phyloP scores from a whole-genome alignment of 2,888 invertebrate genomes.

The Drosophila meridionalis region DNA sequence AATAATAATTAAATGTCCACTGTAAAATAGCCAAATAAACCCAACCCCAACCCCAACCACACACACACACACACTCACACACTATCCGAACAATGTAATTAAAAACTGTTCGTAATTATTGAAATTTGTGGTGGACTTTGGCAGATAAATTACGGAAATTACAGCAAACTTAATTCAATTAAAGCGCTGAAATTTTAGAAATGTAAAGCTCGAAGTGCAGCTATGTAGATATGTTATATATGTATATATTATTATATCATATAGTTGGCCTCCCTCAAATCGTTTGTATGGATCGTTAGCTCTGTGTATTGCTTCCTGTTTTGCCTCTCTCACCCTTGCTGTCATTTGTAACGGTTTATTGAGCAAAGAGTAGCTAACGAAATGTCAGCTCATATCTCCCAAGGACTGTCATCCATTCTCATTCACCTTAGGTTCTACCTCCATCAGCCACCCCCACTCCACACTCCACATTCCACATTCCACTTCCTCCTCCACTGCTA shows the following conservation, averaged over 20 bases:
- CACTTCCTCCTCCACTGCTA: constrained; percentile 45
- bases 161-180: constrained; percentile 57
- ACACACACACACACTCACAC: not conserved
- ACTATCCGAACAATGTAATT: constrained; percentile 42
- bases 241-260: not conserved
- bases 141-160: constrained; percentile 54
- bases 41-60: not conserved
- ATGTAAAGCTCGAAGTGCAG: constrained; percentile 1
- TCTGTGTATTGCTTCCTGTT: constrained; percentile 55
- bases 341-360: constrained; percentile 65
- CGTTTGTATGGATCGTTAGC: constrained; percentile 66
- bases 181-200: constrained; percentile 3
- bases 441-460: not conserved
- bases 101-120: constrained; percentile 70
- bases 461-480: constrained; percentile 15
- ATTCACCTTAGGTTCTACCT: not conserved
- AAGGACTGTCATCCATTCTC: constrained; percentile 27
- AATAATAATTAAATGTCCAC: constrained; percentile 74
- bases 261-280: not conserved
- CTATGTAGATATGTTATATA: too few relatives aligned
- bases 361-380: constrained; percentile 67
- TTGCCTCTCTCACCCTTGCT: not conserved
- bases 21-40: constrained; percentile 27
- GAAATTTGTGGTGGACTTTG: constrained; percentile 63
- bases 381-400: constrained; percentile 18